Conservation (phyloP, 30 jellyfish, hydroid and myxozoan genomes). For the Catostylus mosaicus region DNA sequence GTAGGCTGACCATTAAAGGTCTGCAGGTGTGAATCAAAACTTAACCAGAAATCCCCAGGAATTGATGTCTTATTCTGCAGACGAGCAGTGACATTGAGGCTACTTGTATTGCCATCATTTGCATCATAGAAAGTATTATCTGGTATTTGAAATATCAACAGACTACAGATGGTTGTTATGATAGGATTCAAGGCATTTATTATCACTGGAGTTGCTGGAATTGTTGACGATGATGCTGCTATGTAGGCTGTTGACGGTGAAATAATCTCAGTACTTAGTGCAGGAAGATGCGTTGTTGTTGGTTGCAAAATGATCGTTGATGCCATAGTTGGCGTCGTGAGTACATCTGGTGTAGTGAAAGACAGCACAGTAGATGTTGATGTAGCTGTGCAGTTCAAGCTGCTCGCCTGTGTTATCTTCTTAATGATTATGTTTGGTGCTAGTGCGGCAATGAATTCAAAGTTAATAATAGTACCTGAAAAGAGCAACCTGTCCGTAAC, state of each 20-base stretch:
- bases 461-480: conserved; percentile 54
- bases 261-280: not conserved
- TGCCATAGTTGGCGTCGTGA: not conserved
- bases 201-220: conserved; percentile 17
- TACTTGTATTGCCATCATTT: conserved; percentile 72
- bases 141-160: conserved; percentile 56
- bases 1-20: conserved; percentile 68
- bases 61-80: conserved; percentile 10
- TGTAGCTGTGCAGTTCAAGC: conserved; percentile 1
- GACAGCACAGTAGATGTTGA: not conserved
- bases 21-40: conserved; percentile 31
- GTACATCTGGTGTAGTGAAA: not conserved
- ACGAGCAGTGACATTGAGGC: conserved; percentile 31
- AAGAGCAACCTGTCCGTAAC: conserved; percentile 48
- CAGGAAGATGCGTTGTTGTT: conserved; percentile 4
- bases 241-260: conserved; percentile 20
- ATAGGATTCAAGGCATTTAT: conserved; percentile 25
- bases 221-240: not conserved
- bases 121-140: conserved; percentile 70
- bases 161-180: conserved; percentile 28
- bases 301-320: not conserved
- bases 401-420: not conserved
- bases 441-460: conserved; percentile 54
- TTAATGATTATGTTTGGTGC: conserved; percentile 58
- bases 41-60: conserved; percentile 55